Evolutionary conservation across 2,888 invertebrate species (phyloP), one percentile per base, ranked within the genome.

Genomic region (Drosophila crucigera): DNA sequence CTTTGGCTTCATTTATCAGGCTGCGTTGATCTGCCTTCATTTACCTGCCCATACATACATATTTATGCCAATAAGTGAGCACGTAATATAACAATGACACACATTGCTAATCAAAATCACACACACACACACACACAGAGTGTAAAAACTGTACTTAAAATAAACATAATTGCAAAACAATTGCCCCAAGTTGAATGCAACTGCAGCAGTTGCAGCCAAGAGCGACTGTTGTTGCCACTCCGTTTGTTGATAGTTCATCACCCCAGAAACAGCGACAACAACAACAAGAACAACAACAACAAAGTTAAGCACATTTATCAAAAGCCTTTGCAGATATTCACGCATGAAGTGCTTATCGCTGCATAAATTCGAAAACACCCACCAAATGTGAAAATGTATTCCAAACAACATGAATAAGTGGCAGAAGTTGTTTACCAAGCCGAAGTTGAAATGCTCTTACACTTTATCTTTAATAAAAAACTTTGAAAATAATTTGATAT

Each of bases 261-360:
- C 74, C 77, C 82, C 60, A 62, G 62, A 56, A 76, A 72, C 71
- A 70, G 22, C 67, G 58, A 43, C 52, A 74, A 50, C 69, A 68
- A 39, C 63, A 63, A 63, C 52, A 64, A 59, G 35, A 60, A 33
- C 50, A 64, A 63, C 61, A 71, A 64, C 68, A 73, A 84, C 69
- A 69, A 72, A 71, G 76, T 75, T 76, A 71, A 78, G 67, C 73
- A 83, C 64, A 77, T 84, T 87, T 88, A 91, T 88, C 84, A 85
- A 73, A 67, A 73, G 80, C 80, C 74, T 77, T 88, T 79, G 78
- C 90, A 84, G 90, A 91, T 91, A 90, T 89, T 87, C 90, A 87
- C 87, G 90, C 84, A 89, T 91, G 90, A 91, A 85, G 90, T 91
- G 90, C 89, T 90, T 90, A 90, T 90, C 90, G 89, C 80, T 73